A percentile compares a stretch with the other conserved stretches of the same genome.
phyloP scores from a whole-genome alignment of 92 coral and sea anemone species.

The Palythoa grandis region DNA sequence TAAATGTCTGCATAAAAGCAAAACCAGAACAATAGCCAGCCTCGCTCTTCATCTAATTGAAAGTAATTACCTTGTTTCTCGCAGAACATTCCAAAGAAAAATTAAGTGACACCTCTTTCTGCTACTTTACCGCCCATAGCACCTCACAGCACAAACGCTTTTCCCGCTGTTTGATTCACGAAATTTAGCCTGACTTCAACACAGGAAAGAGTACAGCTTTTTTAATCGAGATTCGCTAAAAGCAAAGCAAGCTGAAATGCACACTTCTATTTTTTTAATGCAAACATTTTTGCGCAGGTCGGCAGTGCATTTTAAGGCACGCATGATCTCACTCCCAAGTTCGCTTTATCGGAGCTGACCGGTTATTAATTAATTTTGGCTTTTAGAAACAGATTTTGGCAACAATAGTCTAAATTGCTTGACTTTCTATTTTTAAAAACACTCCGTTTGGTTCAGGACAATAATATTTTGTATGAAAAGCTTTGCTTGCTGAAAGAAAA shows the following conservation, averaged over 20 bases:
- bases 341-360: conserved; percentile 51
- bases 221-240: background rate
- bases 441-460: conserved; percentile 9
- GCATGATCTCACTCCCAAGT: conserved; percentile 34
- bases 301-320: background rate
- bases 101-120: conserved; percentile 34
- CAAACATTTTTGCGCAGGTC: conserved; percentile 13
- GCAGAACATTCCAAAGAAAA: conserved; percentile 63
- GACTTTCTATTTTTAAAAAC: conserved; percentile 49
- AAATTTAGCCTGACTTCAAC: background rate
- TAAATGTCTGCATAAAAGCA: conserved; percentile 79
- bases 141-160: background rate
- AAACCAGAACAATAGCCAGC: conserved; percentile 53
- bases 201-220: background rate
- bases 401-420: conserved; percentile 49
- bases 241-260: background rate
- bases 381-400: conserved; percentile 51
- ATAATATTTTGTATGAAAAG: background rate
- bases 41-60: conserved; percentile 68
- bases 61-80: conserved; percentile 74
- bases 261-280: background rate
- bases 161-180: background rate
- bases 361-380: conserved; percentile 68
- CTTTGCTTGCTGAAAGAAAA: background rate
- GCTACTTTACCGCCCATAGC: conserved; percentile 22